phyloP scores from a whole-genome alignment of 2,113 vertebrate genomes.

The Peromyscus leucopus region DNA sequence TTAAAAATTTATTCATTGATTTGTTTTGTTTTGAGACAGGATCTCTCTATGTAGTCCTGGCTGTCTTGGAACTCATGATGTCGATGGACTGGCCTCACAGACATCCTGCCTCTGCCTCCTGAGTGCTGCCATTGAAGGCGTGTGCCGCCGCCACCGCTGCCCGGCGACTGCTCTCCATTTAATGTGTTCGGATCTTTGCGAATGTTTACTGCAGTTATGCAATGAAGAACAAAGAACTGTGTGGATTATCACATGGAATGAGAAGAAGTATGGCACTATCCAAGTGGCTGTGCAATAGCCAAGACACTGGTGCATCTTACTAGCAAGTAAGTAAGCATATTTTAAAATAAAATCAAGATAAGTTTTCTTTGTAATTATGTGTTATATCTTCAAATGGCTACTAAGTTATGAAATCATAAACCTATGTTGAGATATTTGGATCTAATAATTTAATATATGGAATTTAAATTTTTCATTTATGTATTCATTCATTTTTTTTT shows the following conservation, averaged over 20 bases:
- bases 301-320: background rate
- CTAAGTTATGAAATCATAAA: conserved; percentile 51
- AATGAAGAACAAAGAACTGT: background rate
- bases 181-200: background rate
- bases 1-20: background rate
- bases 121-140: background rate
- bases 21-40: background rate
- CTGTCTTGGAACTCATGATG: background rate
- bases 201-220: background rate
- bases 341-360: conserved; percentile 29
- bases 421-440: conserved; percentile 25
- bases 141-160: fast-evolving
- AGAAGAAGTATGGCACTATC: background rate
- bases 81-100: background rate
- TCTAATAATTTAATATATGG: background rate
- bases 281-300: background rate
- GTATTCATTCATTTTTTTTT: background rate
- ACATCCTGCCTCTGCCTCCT: background rate
- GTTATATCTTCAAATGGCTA: conserved; percentile 40
- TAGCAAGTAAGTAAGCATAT: background rate
- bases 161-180: background rate
- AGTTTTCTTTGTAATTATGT: background rate
- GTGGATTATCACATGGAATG: background rate
- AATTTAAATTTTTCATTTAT: background rate
- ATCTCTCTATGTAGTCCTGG: background rate